Percentiles rank a stretch among this genome's conserved stretches.
These are phyloP conservation scores for Trichogramma evanescens DNA, from an alignment of 2,888 invertebrate species.

Conservation along the genomic window DNA sequence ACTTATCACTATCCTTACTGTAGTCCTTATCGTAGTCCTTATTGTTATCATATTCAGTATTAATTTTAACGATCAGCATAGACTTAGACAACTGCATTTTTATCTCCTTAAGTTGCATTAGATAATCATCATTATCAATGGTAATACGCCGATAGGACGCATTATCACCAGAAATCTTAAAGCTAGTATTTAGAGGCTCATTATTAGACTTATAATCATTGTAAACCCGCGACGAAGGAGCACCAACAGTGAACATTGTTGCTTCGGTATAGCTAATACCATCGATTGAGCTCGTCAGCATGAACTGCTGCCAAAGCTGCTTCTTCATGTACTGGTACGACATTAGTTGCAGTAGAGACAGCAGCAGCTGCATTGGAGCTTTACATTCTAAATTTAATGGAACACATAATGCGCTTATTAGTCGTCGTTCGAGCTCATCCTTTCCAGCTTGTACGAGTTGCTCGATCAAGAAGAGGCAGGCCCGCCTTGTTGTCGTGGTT, in stretches of 20 bases:
- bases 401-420: slow-evolving; percentile 40
- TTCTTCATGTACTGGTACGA: slow-evolving; percentile 1
- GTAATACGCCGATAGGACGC: background rate
- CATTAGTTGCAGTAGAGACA: slow-evolving; percentile 21
- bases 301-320: slow-evolving; percentile 4
- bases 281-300: slow-evolving; percentile 33
- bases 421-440: slow-evolving; percentile 19
- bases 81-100: slow-evolving; percentile 36
- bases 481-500: slow-evolving; percentile 31
- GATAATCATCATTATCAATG: background rate
- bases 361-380: slow-evolving; percentile 26
- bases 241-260: slow-evolving; percentile 50
- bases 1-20: slow-evolving; percentile 39
- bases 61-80: slow-evolving; percentile 38
- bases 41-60: too few species aligned
- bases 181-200: slow-evolving; percentile 41
- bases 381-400: slow-evolving; percentile 44
- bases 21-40: too few species aligned
- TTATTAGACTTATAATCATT: slow-evolving; percentile 38
- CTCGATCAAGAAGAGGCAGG: slow-evolving; percentile 42
- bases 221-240: slow-evolving; percentile 51
- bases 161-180: slow-evolving; percentile 33
- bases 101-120: background rate
- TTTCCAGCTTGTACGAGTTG: slow-evolving; percentile 30
- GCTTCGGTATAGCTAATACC: slow-evolving; percentile 47